Evolutionary conservation across 1,140 invertebrate species (phyloP).

Genomic region (Helicorthomorpha holstii): DNA sequence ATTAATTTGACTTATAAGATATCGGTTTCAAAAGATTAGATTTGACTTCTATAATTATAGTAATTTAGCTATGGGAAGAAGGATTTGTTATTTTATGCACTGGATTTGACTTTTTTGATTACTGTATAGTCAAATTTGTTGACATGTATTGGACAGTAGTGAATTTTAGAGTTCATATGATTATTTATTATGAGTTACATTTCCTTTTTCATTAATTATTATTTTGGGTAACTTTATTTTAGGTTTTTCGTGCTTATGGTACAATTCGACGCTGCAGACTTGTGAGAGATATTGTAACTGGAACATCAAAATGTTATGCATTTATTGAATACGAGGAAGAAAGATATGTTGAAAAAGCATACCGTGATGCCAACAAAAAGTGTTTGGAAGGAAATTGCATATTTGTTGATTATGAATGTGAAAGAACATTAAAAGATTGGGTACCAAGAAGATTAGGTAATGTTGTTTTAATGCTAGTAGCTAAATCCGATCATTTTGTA

Average conservation of each 20-base stretch:
- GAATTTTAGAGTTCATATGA: no score
- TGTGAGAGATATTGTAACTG: constrained; percentile 63
- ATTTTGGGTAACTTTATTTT: constrained; percentile 11
- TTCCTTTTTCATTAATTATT: background rate
- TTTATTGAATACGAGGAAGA: constrained; percentile 61
- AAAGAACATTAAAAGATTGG: constrained; percentile 49
- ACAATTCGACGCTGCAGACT: constrained; percentile 45
- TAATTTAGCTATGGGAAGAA: no score
- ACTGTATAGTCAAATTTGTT: no score
- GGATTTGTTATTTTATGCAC: no score
- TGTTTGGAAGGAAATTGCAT: constrained; percentile 44
- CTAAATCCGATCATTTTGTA: constrained; percentile 2
- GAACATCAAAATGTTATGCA: constrained; percentile 61
- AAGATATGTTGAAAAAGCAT: constrained; percentile 39
- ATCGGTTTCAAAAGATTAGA: no score
- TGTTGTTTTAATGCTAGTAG: background rate
- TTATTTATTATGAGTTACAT: no score
- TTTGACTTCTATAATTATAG: no score
- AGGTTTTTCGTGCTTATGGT: constrained; percentile 48
- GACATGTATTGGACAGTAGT: no score
- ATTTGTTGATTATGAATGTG: constrained; percentile 37
- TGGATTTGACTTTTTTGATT: no score
- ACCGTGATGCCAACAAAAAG: constrained; percentile 38
- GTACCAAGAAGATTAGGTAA: constrained; percentile 56
- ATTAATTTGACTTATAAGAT: no score